These are phyloP conservation scores for Loripinus fragilis DNA, from an alignment of 2,888 invertebrate genomes.

Conservation along the genomic window DNA sequence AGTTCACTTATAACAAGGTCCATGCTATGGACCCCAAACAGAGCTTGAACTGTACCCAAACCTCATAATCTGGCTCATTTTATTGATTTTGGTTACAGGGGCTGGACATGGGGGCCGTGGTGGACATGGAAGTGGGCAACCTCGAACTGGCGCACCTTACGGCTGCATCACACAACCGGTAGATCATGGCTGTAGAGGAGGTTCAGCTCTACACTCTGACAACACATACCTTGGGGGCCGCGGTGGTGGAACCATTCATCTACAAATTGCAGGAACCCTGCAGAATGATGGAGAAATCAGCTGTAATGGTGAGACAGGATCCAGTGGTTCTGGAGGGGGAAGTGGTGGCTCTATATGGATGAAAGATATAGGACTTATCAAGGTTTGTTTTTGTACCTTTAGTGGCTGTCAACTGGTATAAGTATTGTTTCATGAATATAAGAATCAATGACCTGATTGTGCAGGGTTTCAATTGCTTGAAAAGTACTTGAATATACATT, in stretches of 20 bases:
- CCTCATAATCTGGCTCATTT: too few species aligned
- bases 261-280: conserved; percentile 61
- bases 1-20: not conserved
- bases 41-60: too few species aligned
- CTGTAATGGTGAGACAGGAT: conserved; percentile 64
- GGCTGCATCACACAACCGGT: conserved; percentile 69
- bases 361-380: not conserved
- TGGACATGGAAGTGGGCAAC: conserved; percentile 58
- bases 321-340: too few species aligned
- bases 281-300: conserved; percentile 71
- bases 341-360: too few species aligned
- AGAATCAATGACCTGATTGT: too few species aligned
- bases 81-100: conserved; percentile 57
- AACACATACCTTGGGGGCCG: conserved; percentile 54
- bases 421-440: too few species aligned
- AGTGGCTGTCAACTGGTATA: too few species aligned
- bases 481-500: too few species aligned
- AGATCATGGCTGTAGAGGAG: conserved; percentile 69
- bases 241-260: conserved; percentile 68
- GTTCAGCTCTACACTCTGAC: conserved; percentile 36
- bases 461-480: too few species aligned
- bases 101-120: conserved; percentile 76
- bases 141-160: conserved; percentile 62
- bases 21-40: too few species aligned
- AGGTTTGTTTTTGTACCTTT: not conserved